phyloP scores from a whole-genome alignment of 2,113 vertebrate species.

The Nyctibius bracteatus region DNA sequence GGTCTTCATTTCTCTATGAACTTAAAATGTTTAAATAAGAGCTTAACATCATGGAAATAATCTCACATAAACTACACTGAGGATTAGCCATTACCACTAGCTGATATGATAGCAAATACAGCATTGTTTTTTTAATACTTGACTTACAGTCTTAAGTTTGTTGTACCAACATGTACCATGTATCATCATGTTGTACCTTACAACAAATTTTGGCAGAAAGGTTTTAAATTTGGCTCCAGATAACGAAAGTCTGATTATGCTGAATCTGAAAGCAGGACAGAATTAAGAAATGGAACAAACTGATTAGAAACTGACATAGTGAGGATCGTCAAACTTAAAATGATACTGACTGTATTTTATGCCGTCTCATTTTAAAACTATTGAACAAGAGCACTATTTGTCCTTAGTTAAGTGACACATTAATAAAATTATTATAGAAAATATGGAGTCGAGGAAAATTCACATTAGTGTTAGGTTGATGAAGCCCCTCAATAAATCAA shows the following conservation, averaged over 20 bases:
- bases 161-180: too few species aligned
- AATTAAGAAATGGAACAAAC: not conserved
- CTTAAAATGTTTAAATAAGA: not conserved
- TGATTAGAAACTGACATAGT: not conserved
- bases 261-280: not conserved
- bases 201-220: not conserved
- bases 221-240: not conserved
- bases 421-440: not conserved
- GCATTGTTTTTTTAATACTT: not conserved
- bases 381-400: not conserved
- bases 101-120: not conserved
- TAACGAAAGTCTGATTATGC: not conserved
- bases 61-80: not conserved
- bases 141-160: not conserved
- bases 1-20: not conserved
- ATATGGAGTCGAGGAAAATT: not conserved
- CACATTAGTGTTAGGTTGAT: not conserved
- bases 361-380: not conserved
- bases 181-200: not conserved
- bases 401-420: not conserved
- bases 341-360: not conserved
- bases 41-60: not conserved
- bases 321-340: not conserved
- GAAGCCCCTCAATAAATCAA: not conserved
- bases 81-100: not conserved